phyloP scores from a whole-genome alignment of 2,888 invertebrate species.

The Liopterus haemorrhoidalis region DNA sequence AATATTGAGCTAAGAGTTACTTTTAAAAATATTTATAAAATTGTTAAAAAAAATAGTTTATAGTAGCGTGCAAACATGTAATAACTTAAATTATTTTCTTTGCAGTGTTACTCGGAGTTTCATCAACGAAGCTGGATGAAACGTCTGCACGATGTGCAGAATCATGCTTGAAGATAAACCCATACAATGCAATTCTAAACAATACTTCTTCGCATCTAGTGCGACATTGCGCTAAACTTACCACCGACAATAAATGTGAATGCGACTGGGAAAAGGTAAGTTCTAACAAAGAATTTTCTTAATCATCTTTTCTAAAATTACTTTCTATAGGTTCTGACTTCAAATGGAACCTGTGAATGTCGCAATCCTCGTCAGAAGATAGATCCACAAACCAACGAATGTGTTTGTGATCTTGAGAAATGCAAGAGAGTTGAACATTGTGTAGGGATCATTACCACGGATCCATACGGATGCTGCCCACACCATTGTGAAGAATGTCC shows the following conservation, averaged over 20 bases:
- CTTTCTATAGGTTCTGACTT: too few species aligned
- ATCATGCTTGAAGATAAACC: constrained; percentile 13
- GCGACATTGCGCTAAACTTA: constrained; percentile 33
- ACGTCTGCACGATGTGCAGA: constrained; percentile 8
- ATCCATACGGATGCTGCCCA: constrained; percentile 36
- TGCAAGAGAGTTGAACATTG: constrained; percentile 39
- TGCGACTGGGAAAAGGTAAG: constrained; percentile 33
- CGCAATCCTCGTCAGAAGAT: constrained; percentile 26
- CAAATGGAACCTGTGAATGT: constrained; percentile 9
- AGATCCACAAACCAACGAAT: constrained; percentile 34
- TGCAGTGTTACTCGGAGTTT: constrained; percentile 5
- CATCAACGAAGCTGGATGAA: constrained; percentile 6
- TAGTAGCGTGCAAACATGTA: too few species aligned
- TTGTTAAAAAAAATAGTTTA: too few species aligned
- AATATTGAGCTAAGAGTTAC: too few species aligned
- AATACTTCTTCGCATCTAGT: constrained; percentile 28
- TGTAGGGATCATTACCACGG: constrained; percentile 33
- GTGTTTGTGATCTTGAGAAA: constrained; percentile 37
- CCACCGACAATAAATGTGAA: constrained; percentile 35
- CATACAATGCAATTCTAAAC: background rate
- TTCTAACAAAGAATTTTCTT: too few species aligned
- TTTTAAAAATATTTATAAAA: too few species aligned
- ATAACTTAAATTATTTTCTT: too few species aligned
- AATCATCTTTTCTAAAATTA: too few species aligned
- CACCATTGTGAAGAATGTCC: constrained; percentile 39